Conservation (phyloP, 2,797 vertebrate genomes). For the Macrochelys suwanniensis region DNA sequence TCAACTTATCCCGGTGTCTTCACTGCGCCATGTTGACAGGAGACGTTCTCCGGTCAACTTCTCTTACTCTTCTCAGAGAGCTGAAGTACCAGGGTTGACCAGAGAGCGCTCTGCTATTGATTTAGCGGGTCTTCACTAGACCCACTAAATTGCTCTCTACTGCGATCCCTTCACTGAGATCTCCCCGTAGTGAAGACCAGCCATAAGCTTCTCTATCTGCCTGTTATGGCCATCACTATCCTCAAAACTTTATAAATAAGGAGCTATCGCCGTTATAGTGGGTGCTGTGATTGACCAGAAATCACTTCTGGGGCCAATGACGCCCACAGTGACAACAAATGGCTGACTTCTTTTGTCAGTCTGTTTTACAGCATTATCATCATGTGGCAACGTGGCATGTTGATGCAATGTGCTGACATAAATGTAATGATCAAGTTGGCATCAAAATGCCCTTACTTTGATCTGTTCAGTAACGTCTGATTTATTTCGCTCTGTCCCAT, state of each 20-base stretch:
- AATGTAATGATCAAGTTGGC: not conserved
- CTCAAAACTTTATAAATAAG: not conserved
- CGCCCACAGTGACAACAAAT: not conserved
- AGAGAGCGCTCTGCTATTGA: too few species aligned
- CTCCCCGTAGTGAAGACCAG: too few species aligned
- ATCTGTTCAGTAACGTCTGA: not conserved
- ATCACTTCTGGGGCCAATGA: not conserved
- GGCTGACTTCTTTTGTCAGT: not conserved
- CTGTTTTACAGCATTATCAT: not conserved
- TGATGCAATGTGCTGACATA: not conserved
- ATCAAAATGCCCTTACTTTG: not conserved
- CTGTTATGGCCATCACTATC: not conserved
- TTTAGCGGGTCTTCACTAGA: too few species aligned
- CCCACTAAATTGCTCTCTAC: too few species aligned
- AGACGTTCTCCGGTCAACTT: too few species aligned
- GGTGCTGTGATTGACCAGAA: not conserved
- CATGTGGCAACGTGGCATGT: not conserved
- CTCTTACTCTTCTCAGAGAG: too few species aligned
- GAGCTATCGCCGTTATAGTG: not conserved
- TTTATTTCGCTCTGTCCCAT: not conserved
- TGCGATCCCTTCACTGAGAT: too few species aligned
- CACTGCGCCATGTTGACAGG: too few species aligned
- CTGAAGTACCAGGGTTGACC: too few species aligned
- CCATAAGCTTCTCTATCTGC: not conserved
- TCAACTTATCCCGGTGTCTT: too few species aligned